These are phyloP conservation scores for Lasioglossum marginatum DNA, from an alignment of 2,888 invertebrate species.

Conservation along the genomic window DNA sequence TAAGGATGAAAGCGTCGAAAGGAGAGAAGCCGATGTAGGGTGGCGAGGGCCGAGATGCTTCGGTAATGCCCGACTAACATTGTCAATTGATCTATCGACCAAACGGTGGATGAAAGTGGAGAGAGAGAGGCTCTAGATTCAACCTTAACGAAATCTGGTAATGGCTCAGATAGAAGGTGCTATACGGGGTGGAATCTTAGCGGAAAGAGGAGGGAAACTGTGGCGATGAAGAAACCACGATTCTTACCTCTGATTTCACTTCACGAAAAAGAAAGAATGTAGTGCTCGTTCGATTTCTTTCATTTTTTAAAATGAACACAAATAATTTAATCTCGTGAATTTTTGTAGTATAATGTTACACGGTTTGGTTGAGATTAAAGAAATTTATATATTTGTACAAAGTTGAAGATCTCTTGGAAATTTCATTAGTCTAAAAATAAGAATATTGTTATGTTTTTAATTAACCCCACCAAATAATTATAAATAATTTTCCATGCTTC, in stretches of 20 bases:
- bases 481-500: background rate
- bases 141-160: conserved; percentile 80
- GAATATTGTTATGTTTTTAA: background rate
- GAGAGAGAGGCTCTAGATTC: conserved; percentile 63
- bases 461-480: too few relatives aligned
- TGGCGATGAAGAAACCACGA: conserved; percentile 8
- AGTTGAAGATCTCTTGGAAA: background rate
- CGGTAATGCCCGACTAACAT: conserved; percentile 76
- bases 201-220: background rate
- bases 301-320: background rate
- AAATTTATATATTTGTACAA: background rate
- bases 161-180: conserved; percentile 78
- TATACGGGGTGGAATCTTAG: conserved; percentile 54
- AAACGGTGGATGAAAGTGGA: conserved; percentile 48
- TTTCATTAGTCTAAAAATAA: background rate
- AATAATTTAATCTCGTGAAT: background rate
- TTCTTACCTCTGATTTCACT: background rate
- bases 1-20: conserved; percentile 68
- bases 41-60: conserved; percentile 28
- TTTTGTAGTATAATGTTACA: background rate
- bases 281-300: background rate
- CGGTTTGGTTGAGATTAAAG: background rate
- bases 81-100: conserved; percentile 81
- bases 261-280: background rate
- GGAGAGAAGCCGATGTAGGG: conserved; percentile 34